A percentile compares a stretch with the other conserved stretches of the same genome.
These are phyloP conservation scores for Fregetta grallaria DNA, from an alignment of 2,113 vertebrate genomes.

Conservation along the genomic window DNA sequence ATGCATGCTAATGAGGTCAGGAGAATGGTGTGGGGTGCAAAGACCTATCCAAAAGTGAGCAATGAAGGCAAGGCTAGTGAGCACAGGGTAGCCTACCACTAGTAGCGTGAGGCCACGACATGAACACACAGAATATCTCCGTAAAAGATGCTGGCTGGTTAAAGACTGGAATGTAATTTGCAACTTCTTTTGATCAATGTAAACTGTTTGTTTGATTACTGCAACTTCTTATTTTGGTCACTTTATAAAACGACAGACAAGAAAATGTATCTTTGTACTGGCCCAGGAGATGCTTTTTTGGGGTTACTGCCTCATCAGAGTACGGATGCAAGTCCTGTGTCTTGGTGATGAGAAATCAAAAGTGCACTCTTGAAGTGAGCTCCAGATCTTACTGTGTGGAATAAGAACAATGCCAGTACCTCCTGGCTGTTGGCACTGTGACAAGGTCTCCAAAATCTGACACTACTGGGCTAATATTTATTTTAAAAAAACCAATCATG, in stretches of 20 bases:
- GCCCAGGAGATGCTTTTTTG: not conserved
- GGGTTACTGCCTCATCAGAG: not conserved
- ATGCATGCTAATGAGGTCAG: not conserved
- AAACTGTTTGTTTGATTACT: not conserved
- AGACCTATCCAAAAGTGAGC: not conserved
- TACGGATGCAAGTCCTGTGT: not conserved
- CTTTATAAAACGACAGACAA: not conserved
- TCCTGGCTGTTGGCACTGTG: not conserved
- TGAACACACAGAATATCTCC: not conserved
- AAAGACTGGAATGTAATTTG: not conserved
- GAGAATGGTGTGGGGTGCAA: not conserved
- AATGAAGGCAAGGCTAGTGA: not conserved
- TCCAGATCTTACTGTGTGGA: not conserved
- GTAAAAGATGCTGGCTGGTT: not conserved
- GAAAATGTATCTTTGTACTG: not conserved
- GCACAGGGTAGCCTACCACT: not conserved
- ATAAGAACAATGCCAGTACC: not conserved
- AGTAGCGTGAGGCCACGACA: not conserved
- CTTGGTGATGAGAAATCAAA: not conserved
- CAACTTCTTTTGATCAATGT: not conserved
- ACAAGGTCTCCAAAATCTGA: not conserved
- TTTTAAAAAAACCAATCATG: not conserved
- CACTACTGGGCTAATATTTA: not conserved
- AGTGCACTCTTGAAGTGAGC: not conserved
- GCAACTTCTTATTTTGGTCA: not conserved